Evolutionary conservation across 37 sponge, comb jelly and placozoan genomes (phyloP).

Genomic region (Ianthella basta): DNA sequence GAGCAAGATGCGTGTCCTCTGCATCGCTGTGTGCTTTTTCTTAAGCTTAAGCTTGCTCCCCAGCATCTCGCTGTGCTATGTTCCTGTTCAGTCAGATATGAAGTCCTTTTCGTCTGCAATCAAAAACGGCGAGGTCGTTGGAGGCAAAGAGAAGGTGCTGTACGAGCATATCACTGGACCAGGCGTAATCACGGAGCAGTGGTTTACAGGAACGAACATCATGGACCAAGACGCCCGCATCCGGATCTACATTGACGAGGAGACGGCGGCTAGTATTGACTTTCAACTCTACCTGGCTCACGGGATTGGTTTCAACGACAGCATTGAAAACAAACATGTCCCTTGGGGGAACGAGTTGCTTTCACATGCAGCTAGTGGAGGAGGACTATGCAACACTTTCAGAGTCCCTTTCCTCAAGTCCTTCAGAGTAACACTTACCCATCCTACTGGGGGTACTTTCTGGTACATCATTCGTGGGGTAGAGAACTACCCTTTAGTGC

Average conservation of each 20-base stretch:
- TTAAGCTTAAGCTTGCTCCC: neutral
- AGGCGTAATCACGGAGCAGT: conserved; percentile 88
- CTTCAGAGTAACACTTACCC: conserved; percentile 64
- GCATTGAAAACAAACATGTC: conserved; percentile 1
- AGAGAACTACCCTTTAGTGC: conserved; percentile 62
- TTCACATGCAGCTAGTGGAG: conserved; percentile 57
- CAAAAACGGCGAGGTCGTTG: conserved; percentile 57
- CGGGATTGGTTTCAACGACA: conserved; percentile 59
- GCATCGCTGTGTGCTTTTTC: neutral
- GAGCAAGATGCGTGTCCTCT: no score
- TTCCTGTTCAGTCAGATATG: conserved; percentile 56
- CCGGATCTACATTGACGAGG: conserved; percentile 77
- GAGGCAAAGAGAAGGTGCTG: conserved; percentile 58
- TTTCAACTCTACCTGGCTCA: conserved; percentile 69
- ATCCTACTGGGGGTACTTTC: conserved; percentile 41
- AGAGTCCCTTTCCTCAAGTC: conserved; percentile 67
- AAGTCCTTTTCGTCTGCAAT: conserved; percentile 73
- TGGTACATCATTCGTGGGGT: conserved; percentile 80
- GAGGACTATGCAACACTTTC: conserved; percentile 59
- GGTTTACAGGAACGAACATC: conserved; percentile 53
- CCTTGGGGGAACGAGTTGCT: conserved; percentile 74
- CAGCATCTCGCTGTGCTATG: conserved; percentile 6
- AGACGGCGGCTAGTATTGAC: conserved; percentile 64
- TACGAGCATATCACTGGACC: conserved; percentile 58
- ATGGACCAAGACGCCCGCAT: conserved; percentile 70